Evolutionary conservation across 2,113 vertebrate species (phyloP).

Genomic region (Propithecus coquereli): DNA sequence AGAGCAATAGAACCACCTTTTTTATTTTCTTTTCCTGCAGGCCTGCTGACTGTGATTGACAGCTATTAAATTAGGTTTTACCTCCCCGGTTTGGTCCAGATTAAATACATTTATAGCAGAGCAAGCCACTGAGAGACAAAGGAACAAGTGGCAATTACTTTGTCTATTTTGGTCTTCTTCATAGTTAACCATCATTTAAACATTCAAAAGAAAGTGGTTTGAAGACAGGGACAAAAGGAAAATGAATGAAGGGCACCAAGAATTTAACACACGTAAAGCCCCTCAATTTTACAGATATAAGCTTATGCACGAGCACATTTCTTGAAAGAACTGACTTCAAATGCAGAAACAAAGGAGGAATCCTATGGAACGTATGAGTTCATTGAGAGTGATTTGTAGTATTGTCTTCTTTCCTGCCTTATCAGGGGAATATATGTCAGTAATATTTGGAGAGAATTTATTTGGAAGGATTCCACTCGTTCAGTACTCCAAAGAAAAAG

Average conservation of each 20-base stretch:
- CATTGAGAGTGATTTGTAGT: not conserved
- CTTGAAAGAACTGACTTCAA: not conserved
- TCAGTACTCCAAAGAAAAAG: not conserved
- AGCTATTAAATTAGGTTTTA: constrained; percentile 79
- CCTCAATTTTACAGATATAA: constrained; percentile 7
- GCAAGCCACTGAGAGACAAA: constrained; percentile 67
- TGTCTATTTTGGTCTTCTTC: constrained; percentile 72
- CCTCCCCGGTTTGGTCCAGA: constrained; percentile 68
- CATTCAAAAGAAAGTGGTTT: constrained; percentile 45
- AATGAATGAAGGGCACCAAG: not conserved
- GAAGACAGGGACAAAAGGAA: not conserved
- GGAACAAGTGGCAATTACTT: constrained; percentile 67
- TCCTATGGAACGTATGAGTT: not conserved
- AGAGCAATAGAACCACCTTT: not conserved
- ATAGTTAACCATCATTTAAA: constrained; percentile 73
- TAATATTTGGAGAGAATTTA: not conserved
- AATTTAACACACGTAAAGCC: constrained; percentile 18
- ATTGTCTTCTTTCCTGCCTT: not conserved
- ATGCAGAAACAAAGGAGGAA: not conserved
- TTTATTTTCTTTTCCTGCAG: constrained; percentile 50
- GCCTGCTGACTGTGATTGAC: constrained; percentile 70
- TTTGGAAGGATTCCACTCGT: not conserved
- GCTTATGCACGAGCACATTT: not conserved
- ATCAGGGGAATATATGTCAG: not conserved
- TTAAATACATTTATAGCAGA: constrained; percentile 79